Evolutionary conservation across 2,888 invertebrate species (phyloP), one percentile per base, ranked within the genome.

Genomic region (Oscheius sp.): DNA sequence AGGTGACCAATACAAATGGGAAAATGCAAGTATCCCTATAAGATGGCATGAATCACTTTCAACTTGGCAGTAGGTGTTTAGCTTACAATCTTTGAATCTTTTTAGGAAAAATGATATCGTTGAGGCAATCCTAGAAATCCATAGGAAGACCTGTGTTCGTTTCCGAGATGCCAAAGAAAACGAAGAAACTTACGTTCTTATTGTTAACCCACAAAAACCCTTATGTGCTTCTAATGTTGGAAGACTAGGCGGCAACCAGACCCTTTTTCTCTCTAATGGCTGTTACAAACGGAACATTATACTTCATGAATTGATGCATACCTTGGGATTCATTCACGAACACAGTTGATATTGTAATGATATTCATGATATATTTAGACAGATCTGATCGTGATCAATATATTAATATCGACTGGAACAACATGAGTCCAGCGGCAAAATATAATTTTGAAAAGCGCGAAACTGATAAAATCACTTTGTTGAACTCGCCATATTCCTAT

Each of bases 311-410:
- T 20, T 59, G 12, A 59, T 59, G 59, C 59, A 59, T 20, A 17
- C 44, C n/a, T 26, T 59, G 8, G 59, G 59, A n/a, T 59, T 59
- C 28, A 26, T 59, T 30, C 59, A 59, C 28, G 59, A 59, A 44
- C 59, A 59, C 59, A 59, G 59, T 59, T 17, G 12, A 6, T 44
- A 14, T 2, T 38, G 8, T 4, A 24, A n/a, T 22, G 20, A 20
- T 1, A 24, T 12, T 22, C 24, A 38, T 41, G 17, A 54, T 32
- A 24, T 3, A n/a, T n/a, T 54, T 54, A 17, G 59, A 59, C 28
- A 1, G 59, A 2, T 24, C 41, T 4, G 59, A 59, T 26, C 24
- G 59, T n/a, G 59, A 59, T 30, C 24, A 59, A 26, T 59, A 59
- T 20, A 45, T 59, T 12, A 41, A 24, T 14, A 30, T 59, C n/a